A percentile compares a stretch with the other conserved stretches of the same genome.
Conservation (phyloP, 2,113 vertebrate species). For the Cyprinodon brontotheroides region DNA sequence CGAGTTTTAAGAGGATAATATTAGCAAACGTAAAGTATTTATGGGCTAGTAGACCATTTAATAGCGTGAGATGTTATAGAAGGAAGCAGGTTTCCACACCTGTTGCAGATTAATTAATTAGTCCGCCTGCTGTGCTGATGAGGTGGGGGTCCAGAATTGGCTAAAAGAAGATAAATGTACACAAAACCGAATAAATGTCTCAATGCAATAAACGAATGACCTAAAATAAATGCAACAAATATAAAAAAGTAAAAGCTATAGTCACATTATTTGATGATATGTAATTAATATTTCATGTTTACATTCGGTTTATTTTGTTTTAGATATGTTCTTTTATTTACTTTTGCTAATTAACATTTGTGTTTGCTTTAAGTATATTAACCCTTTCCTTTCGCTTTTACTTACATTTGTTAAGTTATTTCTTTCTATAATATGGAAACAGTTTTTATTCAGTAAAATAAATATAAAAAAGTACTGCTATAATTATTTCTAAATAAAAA, state of each 20-base stretch:
- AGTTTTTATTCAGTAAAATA: too few relatives aligned
- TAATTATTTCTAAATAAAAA: too few relatives aligned
- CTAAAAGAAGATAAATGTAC: not conserved
- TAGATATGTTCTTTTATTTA: too few relatives aligned
- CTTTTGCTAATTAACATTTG: too few relatives aligned
- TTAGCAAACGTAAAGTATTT: not conserved
- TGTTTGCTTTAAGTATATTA: too few relatives aligned
- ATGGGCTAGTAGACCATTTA: not conserved
- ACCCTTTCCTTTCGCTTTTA: too few relatives aligned
- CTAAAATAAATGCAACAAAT: not conserved
- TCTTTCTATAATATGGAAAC: too few relatives aligned
- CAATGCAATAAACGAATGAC: not conserved
- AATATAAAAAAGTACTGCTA: too few relatives aligned
- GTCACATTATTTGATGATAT: too few relatives aligned
- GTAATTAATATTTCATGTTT: too few relatives aligned
- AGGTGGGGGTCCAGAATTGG: not conserved
- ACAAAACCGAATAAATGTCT: not conserved
- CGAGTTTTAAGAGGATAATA: not conserved
- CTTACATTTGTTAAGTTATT: too few relatives aligned
- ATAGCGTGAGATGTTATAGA: not conserved
- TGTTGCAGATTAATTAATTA: slow-evolving; percentile 3
- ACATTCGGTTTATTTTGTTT: too few relatives aligned
- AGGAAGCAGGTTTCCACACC: not conserved
- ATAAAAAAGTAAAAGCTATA: not conserved
- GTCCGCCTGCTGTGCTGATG: not conserved